Base-by-base conservation (phyloP, 2,797 vertebrate genomes). In the Podargus strigoides region DNA sequence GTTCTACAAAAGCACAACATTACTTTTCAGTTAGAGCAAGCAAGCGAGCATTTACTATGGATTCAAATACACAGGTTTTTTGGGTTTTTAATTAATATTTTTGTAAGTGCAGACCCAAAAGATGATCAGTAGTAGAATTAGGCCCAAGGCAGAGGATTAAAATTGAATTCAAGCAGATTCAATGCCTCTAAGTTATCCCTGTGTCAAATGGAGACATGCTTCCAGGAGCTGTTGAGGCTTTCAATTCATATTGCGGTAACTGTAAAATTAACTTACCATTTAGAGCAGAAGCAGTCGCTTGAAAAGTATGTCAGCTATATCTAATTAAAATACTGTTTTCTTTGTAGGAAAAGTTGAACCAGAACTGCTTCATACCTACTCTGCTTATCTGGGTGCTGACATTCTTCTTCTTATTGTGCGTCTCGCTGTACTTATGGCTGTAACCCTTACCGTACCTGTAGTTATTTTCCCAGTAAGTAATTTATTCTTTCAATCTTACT, bases 401-500 rank as follows among this genome's bases (percentile, higher is more conserved):
- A 72, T 99, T 58, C 58, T 99, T 58, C 98, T 99, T 70, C 98
- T 99, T 49, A 98, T 99, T 66, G 99, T 99, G 47, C 99, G 99
- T 28, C 96, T 99, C 22, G 99, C 99, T 24, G 99, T 99, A 60
- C 97, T 99, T 90, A 96, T 99, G 59, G 99, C 99, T 19, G 99
- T 99, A 81, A 99, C 99, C 7, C 98, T 99, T 86, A 99, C 99
- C 10, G 99, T 99, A 7, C 99, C 99, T 8, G 99, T 99, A 28
- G 98, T 99, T 76, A 99, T 99, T 87, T 99, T 99, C 94, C 99
- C 99, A 9, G 99, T 99, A 97, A 98, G 99, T 98, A 24, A 27
- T 64, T 53, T 32, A 1, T n/a, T 47, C 58, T 58, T 69, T 26
- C 4, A 15, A 34, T 73, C 15, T 64, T 66, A 9, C 26, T 83